Evolutionary conservation across 2,113 vertebrate genomes (phyloP), one percentile per base, ranked within the genome.

Genomic region (Scytalopus superciliaris): DNA sequence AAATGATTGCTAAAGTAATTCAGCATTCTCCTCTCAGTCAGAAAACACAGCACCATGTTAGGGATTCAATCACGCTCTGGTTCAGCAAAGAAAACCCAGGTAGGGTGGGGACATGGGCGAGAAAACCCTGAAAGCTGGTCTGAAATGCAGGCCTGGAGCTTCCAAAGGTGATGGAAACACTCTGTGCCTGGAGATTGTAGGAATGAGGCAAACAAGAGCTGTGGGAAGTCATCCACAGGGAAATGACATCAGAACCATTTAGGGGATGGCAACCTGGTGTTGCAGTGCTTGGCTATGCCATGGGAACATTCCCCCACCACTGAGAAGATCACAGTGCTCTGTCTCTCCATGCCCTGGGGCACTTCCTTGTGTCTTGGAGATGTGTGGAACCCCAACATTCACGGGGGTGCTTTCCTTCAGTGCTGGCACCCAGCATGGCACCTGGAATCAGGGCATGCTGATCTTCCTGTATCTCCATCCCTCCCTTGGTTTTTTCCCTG

Each of bases 1-100:
- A 96, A 96, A 97, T 76, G 83, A 82, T 90, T 95, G 77, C 66
- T 84, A 92, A 93, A 96, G 85, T 75, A 75, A 95, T 90, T 92
- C 83, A 53, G 62, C 57, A 37, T 87, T 95, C 73, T 92, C 53
- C 55, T 86, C 88, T 97, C 80, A 57, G 64, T 96, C 69, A 86
- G 64, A 78, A 92, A 87, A 76, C 76, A n/a, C 68, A 57, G 28
- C 66, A 42, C 35, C 0, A 1, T 45, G 28, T 50, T 70, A 85
- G 62, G 59, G 23, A 18, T 31, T 50, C 37, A 69, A 69, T 10
- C 3, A 3, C 2, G 4, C 33, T 50, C 50, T 50, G 17, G 13
- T 59, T 39, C 66, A 52, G 66, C 45, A 82, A 86, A 67, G 18
- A 87, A 73, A 84, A 14, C 37, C n/a, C 45, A 37, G 47, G 39